These are phyloP conservation scores for Allolobophora icterica DNA, from an alignment of 2,888 invertebrate genomes.

Conservation along the genomic window DNA sequence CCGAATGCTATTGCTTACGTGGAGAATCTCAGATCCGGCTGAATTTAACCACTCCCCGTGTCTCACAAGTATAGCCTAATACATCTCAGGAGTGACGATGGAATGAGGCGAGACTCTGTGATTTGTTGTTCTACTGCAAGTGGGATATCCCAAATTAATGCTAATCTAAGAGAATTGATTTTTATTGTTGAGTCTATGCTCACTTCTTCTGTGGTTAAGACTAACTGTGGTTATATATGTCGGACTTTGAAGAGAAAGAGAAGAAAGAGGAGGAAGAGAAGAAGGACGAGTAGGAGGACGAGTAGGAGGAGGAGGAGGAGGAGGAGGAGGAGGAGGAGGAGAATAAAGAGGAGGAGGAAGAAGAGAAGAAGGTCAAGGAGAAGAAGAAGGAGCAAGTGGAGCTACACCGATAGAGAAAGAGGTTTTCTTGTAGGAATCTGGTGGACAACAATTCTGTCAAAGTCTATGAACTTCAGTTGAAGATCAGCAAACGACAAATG, in stretches of 20 bases:
- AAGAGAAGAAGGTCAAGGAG: not conserved
- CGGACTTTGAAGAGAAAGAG: not conserved
- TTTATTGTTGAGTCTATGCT: not conserved
- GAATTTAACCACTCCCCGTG: too few relatives aligned
- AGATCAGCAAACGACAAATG: not conserved
- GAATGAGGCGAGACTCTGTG: too few relatives aligned
- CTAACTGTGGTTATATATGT: not conserved
- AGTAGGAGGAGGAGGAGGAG: not conserved
- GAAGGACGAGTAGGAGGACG: not conserved
- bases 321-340: slow-evolving; percentile 22
- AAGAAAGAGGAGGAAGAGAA: not conserved
- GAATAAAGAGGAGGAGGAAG: slow-evolving; percentile 19
- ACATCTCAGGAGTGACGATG: too few relatives aligned
- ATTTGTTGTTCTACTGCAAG: too few relatives aligned
- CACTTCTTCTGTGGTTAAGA: not conserved
- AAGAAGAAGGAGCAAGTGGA: not conserved
- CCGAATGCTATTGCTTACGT: too few relatives aligned
- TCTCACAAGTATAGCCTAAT: too few relatives aligned
- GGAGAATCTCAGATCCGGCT: too few relatives aligned
- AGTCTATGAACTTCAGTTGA: slow-evolving; percentile 9
- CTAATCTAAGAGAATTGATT: not conserved
- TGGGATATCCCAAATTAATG: too few relatives aligned
- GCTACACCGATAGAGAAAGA: not conserved
- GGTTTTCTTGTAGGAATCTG: not conserved
- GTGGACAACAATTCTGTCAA: not conserved